Base-by-base conservation (phyloP, 2,797 vertebrate species). In the Sebastes jordani region DNA sequence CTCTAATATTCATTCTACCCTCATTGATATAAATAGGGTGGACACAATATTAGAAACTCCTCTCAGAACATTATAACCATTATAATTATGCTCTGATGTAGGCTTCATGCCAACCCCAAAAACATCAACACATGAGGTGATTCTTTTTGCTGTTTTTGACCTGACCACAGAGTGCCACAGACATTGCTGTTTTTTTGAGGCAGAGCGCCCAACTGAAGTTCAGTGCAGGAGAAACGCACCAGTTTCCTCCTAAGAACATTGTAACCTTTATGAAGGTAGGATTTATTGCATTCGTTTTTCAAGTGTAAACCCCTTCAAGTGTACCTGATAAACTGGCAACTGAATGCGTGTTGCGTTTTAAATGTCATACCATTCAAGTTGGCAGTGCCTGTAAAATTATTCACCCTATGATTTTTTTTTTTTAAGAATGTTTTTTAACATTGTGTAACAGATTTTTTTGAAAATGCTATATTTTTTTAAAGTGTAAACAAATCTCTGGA, bases 171-270 rank as follows among this genome's bases (percentile, higher is more conserved):
- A 78, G 36, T 49, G 36, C 56, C 63, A 54, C 62, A 67, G 70
- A 61, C 30, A 54, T 54, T 46, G 16, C 60, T 34, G n/a, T 76
- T 34, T 69, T 76, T 62, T 60, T 68, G 55, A 76, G 38, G 74
- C 74, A 76, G 55, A 68, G 74, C 30, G 34, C 23, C 59, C 49
- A 71, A 22, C 32, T 64, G 67, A 78, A 70, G 67, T 70, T 56
- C 75, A 77, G 59, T 62, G 66, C 58, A 63, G 75, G 66, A 70
- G 58, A 77, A 64, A 64, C 23, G 20, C 49, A 46, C 71, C 61
- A n/a, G 36, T 71, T 81, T 76, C 9, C 42, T 71, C 22, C 62
- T 60, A 30, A 64, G n/a, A 81, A 60, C 23, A 60, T 60, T 71
- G 8, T 38, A 36, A 64, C 29, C 29, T 78, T 64, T 58, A 76